Conservation (phyloP, 1,140 invertebrate species). For the Episyrphus balteatus region DNA sequence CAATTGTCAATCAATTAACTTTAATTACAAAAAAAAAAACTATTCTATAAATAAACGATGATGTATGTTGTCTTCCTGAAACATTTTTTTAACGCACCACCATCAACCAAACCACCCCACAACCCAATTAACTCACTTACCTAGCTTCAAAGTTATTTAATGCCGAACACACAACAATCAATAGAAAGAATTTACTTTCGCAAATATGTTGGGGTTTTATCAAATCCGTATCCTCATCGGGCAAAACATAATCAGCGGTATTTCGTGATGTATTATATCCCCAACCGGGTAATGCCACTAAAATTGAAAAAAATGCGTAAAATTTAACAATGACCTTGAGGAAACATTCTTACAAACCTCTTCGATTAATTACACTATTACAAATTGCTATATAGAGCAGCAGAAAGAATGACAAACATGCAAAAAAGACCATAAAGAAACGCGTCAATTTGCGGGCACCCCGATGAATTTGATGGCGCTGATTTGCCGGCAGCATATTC, state of each 20-base stretch:
- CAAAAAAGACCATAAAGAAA: slow-evolving; percentile 8
- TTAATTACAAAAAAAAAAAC: no score
- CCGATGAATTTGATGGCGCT: neutral
- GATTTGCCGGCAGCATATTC: neutral
- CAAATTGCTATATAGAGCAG: slow-evolving; percentile 40
- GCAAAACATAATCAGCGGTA: slow-evolving; percentile 55
- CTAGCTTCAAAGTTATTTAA: slow-evolving; percentile 51
- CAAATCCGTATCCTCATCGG: slow-evolving; percentile 54
- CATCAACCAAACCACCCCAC: neutral
- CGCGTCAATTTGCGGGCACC: neutral
- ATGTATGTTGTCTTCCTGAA: no score
- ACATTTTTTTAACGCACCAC: neutral
- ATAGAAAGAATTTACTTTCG: slow-evolving; percentile 43
- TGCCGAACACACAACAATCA: slow-evolving; percentile 64
- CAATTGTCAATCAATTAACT: no score
- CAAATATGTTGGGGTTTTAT: slow-evolving; percentile 52
- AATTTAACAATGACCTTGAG: slow-evolving; percentile 1
- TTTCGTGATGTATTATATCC: slow-evolving; percentile 57
- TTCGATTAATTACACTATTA: slow-evolving; percentile 30
- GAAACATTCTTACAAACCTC: slow-evolving; percentile 6
- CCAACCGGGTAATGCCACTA: slow-evolving; percentile 47
- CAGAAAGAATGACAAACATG: slow-evolving; percentile 37
- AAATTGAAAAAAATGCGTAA: no score
- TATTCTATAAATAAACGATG: no score
- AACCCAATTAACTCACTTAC: slow-evolving; percentile 2